These are phyloP conservation scores for Theodoxus fluviatilis DNA, from an alignment of 2,888 invertebrate genomes.

Conservation along the genomic window DNA sequence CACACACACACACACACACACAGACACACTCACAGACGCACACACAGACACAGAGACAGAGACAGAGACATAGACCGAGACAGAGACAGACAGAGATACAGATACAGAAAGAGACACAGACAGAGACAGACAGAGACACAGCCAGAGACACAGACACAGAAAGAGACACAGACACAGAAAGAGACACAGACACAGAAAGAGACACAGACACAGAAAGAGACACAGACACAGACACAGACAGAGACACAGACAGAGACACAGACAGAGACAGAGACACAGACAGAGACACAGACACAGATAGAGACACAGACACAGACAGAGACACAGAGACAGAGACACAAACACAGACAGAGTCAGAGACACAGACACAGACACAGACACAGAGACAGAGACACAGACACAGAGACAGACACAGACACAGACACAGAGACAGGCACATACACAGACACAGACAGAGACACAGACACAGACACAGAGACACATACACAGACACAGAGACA, in stretches of 20 bases:
- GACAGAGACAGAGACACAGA: constrained; percentile 21
- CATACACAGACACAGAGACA: neutral
- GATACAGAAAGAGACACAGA: neutral
- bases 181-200: neutral
- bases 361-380: neutral
- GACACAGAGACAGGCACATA: neutral
- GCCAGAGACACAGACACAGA: too few relatives aligned
- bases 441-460: neutral
- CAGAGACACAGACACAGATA: neutral
- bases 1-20: neutral
- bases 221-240: neutral
- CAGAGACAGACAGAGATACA: neutral
- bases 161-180: too few relatives aligned
- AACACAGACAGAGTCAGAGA: too few relatives aligned
- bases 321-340: constrained; percentile 7
- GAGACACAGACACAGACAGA: neutral
- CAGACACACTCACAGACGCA: neutral
- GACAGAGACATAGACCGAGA: neutral
- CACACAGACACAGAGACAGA: neutral
- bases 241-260: neutral
- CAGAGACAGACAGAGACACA: neutral
- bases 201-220: neutral
- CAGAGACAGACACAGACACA: neutral
- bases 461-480: neutral
- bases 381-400: neutral